Evolutionary conservation across 2,113 vertebrate species (phyloP), one percentile per base, ranked within the genome.

Genomic region (Struthidea cinerea): DNA sequence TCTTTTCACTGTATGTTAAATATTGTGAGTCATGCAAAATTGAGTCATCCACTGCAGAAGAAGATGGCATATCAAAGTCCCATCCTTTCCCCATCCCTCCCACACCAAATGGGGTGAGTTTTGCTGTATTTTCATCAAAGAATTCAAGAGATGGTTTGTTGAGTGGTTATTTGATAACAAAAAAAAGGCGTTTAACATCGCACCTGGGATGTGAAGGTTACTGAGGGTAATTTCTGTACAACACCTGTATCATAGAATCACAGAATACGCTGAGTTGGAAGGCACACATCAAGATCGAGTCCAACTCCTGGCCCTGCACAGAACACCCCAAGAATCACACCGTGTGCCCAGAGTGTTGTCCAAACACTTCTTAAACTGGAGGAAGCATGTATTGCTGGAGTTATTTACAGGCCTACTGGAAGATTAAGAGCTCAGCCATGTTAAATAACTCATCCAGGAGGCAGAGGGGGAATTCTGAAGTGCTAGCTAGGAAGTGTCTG

Each of bases 41-140:
- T 96, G 93, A 96, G 64, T 97, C 93, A 96, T 67, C 61, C 78
- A 41, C 85, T 92, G 86, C 92, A 93, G 90, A 81, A 80, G 59
- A 94, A 63, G 67, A 74, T 88, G 79, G 27, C 60, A 46, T 83
- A 80, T 74, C 2, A 5, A 64, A 71, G 56, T 64, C 30, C 12
- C 41, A 56, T 87, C 56, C 35, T 90, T 90, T 79, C 64, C 37
- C 61, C 18, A 56, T 52, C 33, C 35, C 33, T 93, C 80, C 89
- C 74, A 84, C 7, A 0, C 42, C 17, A 50, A 52, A 59, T 67
- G 42, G 59, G 50, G 52, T 87, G n/a, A 69, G 55, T 53, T 59
- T 68, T 86, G 32, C 26, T 81, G 9, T 87, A 10, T 78, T 93
- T 91, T 86, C 60, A 44, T 61, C 16, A 61, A 67, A 77, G 47